Conservation (phyloP, 2,797 vertebrate genomes). For the Rhynchonycteris naso region DNA sequence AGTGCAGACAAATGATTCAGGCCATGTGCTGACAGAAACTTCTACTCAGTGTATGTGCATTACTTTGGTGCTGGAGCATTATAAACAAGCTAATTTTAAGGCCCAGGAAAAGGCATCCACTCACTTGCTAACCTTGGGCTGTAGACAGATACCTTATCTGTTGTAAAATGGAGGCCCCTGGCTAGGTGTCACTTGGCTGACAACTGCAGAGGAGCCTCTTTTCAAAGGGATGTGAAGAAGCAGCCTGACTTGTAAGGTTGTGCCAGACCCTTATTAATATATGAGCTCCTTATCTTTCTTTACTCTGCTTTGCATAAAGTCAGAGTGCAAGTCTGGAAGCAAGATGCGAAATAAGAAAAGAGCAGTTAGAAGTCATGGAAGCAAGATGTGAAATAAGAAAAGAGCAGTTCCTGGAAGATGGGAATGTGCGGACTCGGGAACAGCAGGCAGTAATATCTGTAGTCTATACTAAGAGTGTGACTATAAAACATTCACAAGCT, state of each 20-base stretch:
- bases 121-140: not conserved
- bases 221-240: not conserved
- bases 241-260: not conserved
- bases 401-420: not conserved
- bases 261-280: not conserved
- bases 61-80: not conserved
- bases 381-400: not conserved
- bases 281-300: not conserved
- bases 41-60: not conserved
- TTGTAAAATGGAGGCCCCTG: not conserved
- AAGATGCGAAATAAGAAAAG: not conserved
- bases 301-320: not conserved
- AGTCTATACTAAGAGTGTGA: not conserved
- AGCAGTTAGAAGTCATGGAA: not conserved
- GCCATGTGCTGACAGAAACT: not conserved
- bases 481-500: fast-evolving
- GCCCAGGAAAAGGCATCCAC: not conserved
- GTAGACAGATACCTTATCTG: not conserved
- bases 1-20: not conserved
- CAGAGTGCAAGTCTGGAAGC: not conserved
- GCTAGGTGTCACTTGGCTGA: not conserved
- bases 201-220: not conserved
- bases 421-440: not conserved
- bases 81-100: not conserved
- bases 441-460: not conserved